Percentiles rank a stretch among this genome's conserved stretches.
These are phyloP conservation scores for Drosophila anceps DNA, from an alignment of 2,888 invertebrate genomes.

Conservation along the genomic window DNA sequence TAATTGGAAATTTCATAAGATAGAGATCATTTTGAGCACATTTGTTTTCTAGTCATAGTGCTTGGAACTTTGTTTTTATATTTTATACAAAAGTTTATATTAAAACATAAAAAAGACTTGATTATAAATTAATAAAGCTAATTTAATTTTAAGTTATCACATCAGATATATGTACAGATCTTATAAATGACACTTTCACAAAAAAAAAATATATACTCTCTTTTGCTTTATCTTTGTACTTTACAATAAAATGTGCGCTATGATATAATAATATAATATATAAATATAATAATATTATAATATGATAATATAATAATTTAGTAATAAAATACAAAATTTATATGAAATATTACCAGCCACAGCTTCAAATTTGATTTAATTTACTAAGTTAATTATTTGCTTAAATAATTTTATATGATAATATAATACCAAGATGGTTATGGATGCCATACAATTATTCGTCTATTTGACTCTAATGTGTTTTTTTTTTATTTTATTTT, in stretches of 20 bases:
- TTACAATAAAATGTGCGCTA: no score
- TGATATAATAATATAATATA: neutral
- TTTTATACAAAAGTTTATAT: neutral
- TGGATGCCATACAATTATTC: neutral
- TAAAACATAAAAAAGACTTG: neutral
- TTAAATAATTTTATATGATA: no score
- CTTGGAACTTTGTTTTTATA: neutral
- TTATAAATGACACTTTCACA: no score
- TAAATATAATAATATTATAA: neutral
- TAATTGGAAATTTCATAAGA: neutral
- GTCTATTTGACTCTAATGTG: no score
- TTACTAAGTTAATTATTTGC: neutral
- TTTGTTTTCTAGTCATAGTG: no score
- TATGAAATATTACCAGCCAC: no score
- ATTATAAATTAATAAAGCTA: no score
- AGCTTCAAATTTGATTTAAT: neutral
- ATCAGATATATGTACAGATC: no score
- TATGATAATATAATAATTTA: neutral
- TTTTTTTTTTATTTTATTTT: neutral
- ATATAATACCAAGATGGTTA: no score
- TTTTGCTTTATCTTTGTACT: no score
- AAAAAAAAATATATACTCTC: no score
- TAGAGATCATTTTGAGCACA: neutral
- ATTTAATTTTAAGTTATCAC: neutral
- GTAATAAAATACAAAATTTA: no score